These are phyloP conservation scores for Pogonocherus hispidulus DNA, from an alignment of 2,888 invertebrate genomes.

Conservation along the genomic window DNA sequence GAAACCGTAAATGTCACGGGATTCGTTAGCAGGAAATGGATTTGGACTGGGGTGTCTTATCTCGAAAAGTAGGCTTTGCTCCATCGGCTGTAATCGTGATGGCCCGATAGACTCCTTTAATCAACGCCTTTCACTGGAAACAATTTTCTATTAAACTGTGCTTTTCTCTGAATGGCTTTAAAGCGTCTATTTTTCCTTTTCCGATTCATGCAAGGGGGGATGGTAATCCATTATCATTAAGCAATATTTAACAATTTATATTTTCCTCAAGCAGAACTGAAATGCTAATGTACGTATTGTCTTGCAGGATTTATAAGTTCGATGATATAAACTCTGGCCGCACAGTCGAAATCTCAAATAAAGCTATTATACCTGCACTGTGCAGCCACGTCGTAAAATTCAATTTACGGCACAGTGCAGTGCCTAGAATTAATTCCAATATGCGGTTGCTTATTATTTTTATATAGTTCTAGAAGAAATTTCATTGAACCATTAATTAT, in stretches of 20 bases:
- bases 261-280: too few relatives aligned
- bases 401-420: too few relatives aligned
- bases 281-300: too few relatives aligned
- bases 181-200: background rate
- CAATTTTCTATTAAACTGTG: conserved; percentile 31
- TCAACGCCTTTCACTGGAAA: conserved; percentile 34
- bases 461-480: too few relatives aligned
- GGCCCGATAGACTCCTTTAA: conserved; percentile 41
- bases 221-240: background rate
- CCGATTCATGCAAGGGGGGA: background rate
- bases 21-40: conserved; percentile 44
- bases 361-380: too few relatives aligned
- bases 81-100: conserved; percentile 46
- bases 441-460: too few relatives aligned
- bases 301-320: too few relatives aligned
- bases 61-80: conserved; percentile 40
- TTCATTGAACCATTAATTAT: too few relatives aligned
- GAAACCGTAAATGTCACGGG: conserved; percentile 46
- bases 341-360: too few relatives aligned
- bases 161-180: conserved; percentile 3
- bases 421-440: too few relatives aligned
- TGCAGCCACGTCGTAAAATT: too few relatives aligned
- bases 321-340: too few relatives aligned
- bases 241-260: background rate
- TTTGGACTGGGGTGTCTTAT: conserved; percentile 49